These are phyloP conservation scores for Ochropleura plecta DNA, from an alignment of 2,888 invertebrate species.

Conservation along the genomic window DNA sequence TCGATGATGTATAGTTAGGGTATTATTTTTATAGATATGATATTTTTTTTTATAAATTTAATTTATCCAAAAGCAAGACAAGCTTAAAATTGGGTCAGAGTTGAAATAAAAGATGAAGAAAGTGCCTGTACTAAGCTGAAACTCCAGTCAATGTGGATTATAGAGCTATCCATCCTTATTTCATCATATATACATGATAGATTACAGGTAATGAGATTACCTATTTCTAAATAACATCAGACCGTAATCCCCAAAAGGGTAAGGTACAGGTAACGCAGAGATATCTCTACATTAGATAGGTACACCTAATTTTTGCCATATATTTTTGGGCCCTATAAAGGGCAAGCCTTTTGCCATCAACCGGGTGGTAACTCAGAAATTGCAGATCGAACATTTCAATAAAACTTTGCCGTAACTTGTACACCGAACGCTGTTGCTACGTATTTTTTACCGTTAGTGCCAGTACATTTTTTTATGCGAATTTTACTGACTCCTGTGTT, in stretches of 20 bases:
- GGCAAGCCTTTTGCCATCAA: neutral
- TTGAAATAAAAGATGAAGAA: slow-evolving; percentile 14
- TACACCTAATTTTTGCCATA: too few species aligned
- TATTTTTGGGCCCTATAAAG: neutral
- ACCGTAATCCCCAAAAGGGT: neutral
- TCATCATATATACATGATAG: neutral
- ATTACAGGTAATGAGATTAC: neutral
- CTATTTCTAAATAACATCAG: neutral
- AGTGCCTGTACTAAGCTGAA: neutral
- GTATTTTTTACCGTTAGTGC: slow-evolving; percentile 9
- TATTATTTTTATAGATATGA: neutral
- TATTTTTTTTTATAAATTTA: neutral
- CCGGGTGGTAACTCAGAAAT: neutral
- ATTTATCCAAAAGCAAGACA: neutral
- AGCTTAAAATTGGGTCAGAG: neutral
- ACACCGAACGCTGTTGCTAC: neutral
- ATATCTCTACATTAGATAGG: neutral
- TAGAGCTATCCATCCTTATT: neutral
- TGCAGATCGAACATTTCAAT: neutral
- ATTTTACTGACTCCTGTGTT: slow-evolving; percentile 11
- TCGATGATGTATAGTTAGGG: neutral
- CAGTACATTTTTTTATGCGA: neutral
- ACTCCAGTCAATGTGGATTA: neutral
- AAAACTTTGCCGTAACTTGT: neutral
- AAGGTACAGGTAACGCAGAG: neutral